Evolutionary conservation across 2,113 vertebrate species (phyloP).

Genomic region (Clarias macrocephalus): DNA sequence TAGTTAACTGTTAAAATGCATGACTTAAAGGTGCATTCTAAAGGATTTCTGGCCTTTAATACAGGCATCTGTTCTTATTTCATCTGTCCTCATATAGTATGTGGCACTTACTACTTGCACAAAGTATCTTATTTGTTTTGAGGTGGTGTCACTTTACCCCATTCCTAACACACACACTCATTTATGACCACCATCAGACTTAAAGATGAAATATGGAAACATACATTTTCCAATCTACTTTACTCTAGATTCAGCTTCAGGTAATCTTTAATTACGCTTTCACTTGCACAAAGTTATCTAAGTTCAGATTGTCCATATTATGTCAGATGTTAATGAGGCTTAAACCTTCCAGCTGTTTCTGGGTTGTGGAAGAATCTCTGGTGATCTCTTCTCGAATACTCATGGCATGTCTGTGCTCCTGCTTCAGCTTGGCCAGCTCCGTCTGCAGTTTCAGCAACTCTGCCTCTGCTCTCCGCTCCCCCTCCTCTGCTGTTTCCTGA

Average conservation of each 20-base stretch:
- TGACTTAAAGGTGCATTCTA: not conserved
- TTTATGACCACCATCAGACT: not conserved
- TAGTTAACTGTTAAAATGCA: not conserved
- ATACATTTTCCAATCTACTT: not conserved
- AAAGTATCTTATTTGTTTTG: too few relatives aligned
- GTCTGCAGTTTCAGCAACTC: slow-evolving; percentile 39
- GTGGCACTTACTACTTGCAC: not conserved
- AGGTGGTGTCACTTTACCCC: not conserved
- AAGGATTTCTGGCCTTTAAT: not conserved
- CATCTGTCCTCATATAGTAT: not conserved
- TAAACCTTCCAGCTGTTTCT: slow-evolving; percentile 37
- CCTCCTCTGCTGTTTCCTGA: slow-evolving; percentile 68
- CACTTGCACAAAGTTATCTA: not conserved
- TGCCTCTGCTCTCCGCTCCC: slow-evolving; percentile 53
- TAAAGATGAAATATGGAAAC: too few relatives aligned
- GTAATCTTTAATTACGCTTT: not conserved
- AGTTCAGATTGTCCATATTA: not conserved
- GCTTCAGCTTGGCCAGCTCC: slow-evolving; percentile 38
- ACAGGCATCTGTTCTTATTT: not conserved
- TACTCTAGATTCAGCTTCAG: not conserved
- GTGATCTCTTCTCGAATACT: not conserved
- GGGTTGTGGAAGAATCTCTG: not conserved
- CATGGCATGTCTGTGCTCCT: slow-evolving; percentile 23
- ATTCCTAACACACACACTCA: not conserved
- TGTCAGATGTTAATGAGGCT: not conserved